Evolutionary conservation across 2,113 vertebrate species (phyloP).

Genomic region (Actenoides lindsayi): DNA sequence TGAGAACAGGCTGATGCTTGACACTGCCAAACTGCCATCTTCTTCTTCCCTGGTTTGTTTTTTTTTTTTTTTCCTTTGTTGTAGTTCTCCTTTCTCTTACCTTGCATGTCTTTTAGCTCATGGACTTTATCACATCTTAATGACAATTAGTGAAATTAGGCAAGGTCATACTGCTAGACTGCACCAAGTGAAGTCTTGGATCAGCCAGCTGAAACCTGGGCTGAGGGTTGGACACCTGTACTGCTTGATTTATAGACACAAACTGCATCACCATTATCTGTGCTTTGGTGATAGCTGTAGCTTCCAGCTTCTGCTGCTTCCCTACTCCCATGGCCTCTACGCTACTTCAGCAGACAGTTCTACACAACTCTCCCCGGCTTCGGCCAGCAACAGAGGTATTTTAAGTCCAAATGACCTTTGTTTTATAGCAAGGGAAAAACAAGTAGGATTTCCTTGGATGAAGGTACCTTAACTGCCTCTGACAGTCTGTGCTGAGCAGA

Average conservation of each 20-base stretch:
- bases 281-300: background rate
- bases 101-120: background rate
- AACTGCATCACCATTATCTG: background rate
- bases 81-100: background rate
- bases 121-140: background rate
- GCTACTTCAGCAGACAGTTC: background rate
- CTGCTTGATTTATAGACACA: background rate
- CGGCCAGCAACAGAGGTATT: background rate
- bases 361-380: background rate
- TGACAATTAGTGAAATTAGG: background rate
- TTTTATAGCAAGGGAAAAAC: constrained; percentile 20
- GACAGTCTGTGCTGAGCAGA: constrained; percentile 23
- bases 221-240: background rate
- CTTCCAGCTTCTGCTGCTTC: background rate
- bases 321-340: background rate
- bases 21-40: background rate
- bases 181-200: background rate
- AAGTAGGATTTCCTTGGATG: background rate
- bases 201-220: background rate
- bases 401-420: constrained; percentile 18
- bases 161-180: background rate
- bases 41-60: background rate
- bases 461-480: constrained; percentile 35
- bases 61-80: background rate
- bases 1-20: background rate